Percentiles rank a stretch among this genome's conserved stretches.
Conservation (phyloP, 37 sponge, comb jelly and placozoan genomes). For the Diacarnus erythraeanus region DNA sequence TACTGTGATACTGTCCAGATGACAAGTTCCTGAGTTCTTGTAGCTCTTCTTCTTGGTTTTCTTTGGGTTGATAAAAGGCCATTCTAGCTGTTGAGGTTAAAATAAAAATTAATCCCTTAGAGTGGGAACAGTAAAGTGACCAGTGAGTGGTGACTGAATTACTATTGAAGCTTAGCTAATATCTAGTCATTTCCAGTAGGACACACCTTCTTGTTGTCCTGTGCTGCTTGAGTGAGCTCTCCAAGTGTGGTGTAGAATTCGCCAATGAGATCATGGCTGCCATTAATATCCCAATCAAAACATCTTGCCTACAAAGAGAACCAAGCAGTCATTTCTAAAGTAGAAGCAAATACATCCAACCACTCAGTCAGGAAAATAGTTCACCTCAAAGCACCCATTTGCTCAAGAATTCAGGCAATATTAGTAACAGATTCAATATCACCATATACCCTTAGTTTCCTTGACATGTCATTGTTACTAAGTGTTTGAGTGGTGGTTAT, state of each 20-base stretch:
- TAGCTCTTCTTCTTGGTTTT: conserved; percentile 71
- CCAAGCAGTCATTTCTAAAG: no score
- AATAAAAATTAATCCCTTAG: background rate
- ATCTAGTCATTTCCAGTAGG: no score
- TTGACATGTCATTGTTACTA: conserved; percentile 49
- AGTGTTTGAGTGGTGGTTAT: conserved; percentile 44
- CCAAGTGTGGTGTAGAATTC: conserved; percentile 58
- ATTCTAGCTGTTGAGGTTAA: conserved; percentile 24
- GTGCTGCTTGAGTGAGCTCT: conserved; percentile 28
- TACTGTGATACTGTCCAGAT: conserved; percentile 51
- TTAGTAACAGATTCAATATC: background rate
- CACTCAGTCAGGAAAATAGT: no score
- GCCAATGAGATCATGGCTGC: conserved; percentile 86
- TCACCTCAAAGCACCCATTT: no score
- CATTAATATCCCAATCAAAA: conserved; percentile 84
- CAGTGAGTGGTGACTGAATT: no score
- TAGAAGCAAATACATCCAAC: no score
- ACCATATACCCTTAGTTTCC: conserved; percentile 62
- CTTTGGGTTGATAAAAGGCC: conserved; percentile 62
- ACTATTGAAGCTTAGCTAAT: no score
- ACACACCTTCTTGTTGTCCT: background rate
- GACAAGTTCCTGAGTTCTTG: conserved; percentile 75
- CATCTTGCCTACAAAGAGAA: conserved; percentile 70
- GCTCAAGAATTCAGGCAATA: no score
- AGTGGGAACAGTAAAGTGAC: no score